These are phyloP conservation scores for Sitophilus oryzae DNA, from an alignment of 1,140 invertebrate genomes.

Conservation along the genomic window DNA sequence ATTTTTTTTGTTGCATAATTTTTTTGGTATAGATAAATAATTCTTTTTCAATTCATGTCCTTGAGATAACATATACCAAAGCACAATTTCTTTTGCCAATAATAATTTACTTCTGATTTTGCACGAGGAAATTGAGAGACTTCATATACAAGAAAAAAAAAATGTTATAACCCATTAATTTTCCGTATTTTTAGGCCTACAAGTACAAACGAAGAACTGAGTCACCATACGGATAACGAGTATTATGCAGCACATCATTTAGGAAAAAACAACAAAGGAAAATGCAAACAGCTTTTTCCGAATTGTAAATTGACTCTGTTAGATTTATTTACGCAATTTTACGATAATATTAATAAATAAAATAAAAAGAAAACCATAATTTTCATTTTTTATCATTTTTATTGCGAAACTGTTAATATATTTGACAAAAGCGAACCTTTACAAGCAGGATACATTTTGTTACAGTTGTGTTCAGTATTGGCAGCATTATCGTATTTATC, in stretches of 20 bases:
- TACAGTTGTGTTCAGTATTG: constrained; percentile 43
- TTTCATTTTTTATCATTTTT: not conserved
- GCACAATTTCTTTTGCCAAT: too few species aligned
- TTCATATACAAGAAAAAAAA: too few species aligned
- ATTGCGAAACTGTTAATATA: too few species aligned
- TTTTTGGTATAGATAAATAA: too few species aligned
- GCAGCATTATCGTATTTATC: constrained; percentile 34
- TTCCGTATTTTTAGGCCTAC: constrained; percentile 60
- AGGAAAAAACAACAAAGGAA: constrained; percentile 46
- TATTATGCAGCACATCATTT: constrained; percentile 62
- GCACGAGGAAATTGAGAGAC: too few species aligned
- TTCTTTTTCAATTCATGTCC: too few species aligned
- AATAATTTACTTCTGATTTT: too few species aligned
- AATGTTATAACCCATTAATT: too few species aligned
- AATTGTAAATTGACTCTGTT: constrained; percentile 49
- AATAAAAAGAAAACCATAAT: not conserved
- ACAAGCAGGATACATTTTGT: constrained; percentile 47
- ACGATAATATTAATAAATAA: constrained; percentile 10
- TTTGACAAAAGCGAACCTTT: too few species aligned
- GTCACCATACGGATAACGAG: constrained; percentile 59
- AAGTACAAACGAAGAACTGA: constrained; percentile 53
- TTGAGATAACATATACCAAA: too few species aligned
- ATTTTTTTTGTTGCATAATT: too few species aligned
- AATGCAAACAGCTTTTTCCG: constrained; percentile 55
- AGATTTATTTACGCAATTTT: constrained; percentile 15